Evolutionary conservation across 2,113 vertebrate genomes (phyloP).

Genomic region (Herpailurus yagouaroundi): DNA sequence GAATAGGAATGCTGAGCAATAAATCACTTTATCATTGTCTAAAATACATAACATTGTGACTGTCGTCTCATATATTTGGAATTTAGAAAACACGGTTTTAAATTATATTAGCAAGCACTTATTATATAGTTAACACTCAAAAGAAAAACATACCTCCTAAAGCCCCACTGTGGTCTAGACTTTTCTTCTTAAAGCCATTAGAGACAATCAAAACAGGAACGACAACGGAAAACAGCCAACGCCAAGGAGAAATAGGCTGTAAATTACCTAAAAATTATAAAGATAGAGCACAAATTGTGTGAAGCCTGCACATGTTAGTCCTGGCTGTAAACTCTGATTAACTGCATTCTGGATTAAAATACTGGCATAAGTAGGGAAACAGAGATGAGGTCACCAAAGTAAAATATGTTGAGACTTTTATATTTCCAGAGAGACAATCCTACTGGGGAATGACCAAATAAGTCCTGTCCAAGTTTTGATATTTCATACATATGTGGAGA

Average conservation of each 20-base stretch:
- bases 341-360: slow-evolving; percentile 42
- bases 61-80: neutral
- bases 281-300: neutral
- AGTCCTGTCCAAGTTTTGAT: neutral
- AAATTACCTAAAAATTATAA: slow-evolving; percentile 87
- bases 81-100: slow-evolving; percentile 38
- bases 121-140: neutral
- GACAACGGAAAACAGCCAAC: slow-evolving; percentile 95
- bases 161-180: slow-evolving; percentile 92
- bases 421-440: neutral
- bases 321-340: neutral
- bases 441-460: neutral
- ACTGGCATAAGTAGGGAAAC: neutral
- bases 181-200: slow-evolving; percentile 91
- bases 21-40: neutral
- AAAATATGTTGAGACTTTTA: neutral
- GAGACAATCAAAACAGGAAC: slow-evolving; percentile 89
- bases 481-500: slow-evolving; percentile 20
- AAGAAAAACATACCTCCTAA: slow-evolving; percentile 90
- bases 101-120: slow-evolving; percentile 24
- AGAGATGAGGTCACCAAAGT: neutral
- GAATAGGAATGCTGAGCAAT: neutral
- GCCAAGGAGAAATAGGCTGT: slow-evolving; percentile 95
- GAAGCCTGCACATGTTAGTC: neutral
- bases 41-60: neutral